phyloP scores from a whole-genome alignment of 2,888 invertebrate genomes.

The Cephalotes varians region DNA sequence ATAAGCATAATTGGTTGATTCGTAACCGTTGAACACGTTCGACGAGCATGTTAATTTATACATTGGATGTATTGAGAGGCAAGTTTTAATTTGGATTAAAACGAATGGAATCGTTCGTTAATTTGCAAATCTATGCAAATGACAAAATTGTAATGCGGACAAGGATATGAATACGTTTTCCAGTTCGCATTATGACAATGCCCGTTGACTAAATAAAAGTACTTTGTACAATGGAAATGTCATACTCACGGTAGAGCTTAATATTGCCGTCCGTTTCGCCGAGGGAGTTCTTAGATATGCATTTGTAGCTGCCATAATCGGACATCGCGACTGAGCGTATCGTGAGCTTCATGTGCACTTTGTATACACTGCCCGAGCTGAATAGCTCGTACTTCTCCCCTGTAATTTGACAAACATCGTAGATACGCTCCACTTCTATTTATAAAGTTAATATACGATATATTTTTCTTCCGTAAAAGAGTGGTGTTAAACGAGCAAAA shows the following conservation, averaged over 20 bases:
- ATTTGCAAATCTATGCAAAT: slow-evolving; percentile 52
- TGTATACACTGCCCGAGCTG: slow-evolving; percentile 86
- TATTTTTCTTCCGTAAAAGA: not conserved
- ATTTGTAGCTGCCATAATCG: slow-evolving; percentile 87
- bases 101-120: not conserved
- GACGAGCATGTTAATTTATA: slow-evolving; percentile 46
- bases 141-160: slow-evolving; percentile 17
- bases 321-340: slow-evolving; percentile 85
- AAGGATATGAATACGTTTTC: not conserved
- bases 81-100: slow-evolving; percentile 42
- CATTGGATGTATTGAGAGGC: not conserved
- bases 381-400: slow-evolving; percentile 86
- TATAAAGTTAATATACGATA: slow-evolving; percentile 11
- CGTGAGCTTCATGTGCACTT: slow-evolving; percentile 87
- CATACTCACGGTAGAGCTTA: slow-evolving; percentile 86
- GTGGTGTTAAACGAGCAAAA: not conserved
- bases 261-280: slow-evolving; percentile 88
- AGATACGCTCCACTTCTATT: not conserved
- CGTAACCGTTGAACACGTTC: slow-evolving; percentile 10
- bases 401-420: slow-evolving; percentile 67
- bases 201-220: not conserved
- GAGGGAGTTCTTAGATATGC: slow-evolving; percentile 87
- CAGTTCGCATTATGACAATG: not conserved
- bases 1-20: slow-evolving; percentile 8
- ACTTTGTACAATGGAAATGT: not conserved